These are phyloP conservation scores for Leptatherina wallacei DNA, from an alignment of 2,797 vertebrate genomes.

Conservation along the genomic window DNA sequence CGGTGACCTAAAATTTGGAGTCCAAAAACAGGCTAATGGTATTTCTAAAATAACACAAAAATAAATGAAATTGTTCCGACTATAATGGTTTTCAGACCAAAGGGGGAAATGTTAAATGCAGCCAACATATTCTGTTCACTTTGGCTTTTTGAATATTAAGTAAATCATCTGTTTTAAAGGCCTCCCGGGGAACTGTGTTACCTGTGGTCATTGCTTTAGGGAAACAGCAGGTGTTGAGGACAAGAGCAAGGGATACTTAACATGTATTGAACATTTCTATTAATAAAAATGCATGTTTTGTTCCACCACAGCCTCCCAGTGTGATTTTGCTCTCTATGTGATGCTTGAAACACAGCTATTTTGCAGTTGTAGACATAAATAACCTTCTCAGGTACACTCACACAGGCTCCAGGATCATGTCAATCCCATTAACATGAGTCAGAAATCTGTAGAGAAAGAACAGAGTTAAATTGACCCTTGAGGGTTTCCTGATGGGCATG, in stretches of 20 bases:
- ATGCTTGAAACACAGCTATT: not conserved
- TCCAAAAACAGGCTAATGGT: constrained; percentile 34
- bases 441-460: too few relatives aligned
- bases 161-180: constrained; percentile 14
- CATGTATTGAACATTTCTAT: not conserved
- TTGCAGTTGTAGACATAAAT: not conserved
- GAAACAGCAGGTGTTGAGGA: constrained; percentile 22
- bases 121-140: constrained; percentile 23
- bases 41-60: constrained; percentile 40
- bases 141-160: constrained; percentile 17
- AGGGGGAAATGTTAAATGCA: constrained; percentile 20
- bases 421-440: not conserved
- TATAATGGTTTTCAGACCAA: constrained; percentile 10
- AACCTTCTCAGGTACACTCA: not conserved
- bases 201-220: constrained; percentile 9
- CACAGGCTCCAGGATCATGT: not conserved
- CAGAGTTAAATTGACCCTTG: too few relatives aligned
- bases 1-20: constrained; percentile 63
- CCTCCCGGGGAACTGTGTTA: constrained; percentile 2
- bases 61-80: constrained; percentile 37
- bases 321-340: not conserved
- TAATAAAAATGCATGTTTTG: not conserved
- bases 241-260: not conserved
- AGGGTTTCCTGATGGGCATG: too few relatives aligned
- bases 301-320: not conserved